Conservation (phyloP, 2,113 vertebrate species). For the Callionymus lyra region DNA sequence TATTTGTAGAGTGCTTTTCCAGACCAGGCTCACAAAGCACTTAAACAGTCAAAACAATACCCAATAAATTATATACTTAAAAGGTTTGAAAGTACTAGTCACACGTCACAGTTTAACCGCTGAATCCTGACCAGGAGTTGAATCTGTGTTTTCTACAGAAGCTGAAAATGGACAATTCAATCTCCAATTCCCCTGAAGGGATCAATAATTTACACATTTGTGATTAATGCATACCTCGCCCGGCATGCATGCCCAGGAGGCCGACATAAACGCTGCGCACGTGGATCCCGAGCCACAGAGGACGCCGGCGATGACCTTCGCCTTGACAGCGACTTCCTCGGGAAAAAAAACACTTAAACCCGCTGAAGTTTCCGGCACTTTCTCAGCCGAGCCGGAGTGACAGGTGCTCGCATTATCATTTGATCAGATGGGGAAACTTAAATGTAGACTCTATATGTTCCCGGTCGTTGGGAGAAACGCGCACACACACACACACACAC, state of each 20-base stretch:
- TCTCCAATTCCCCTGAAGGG: constrained; percentile 9
- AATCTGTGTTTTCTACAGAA: no score
- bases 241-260: constrained; percentile 8
- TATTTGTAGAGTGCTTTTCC: no score
- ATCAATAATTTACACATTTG: constrained; percentile 29
- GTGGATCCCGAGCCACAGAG: constrained; percentile 8
- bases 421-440: constrained; percentile 10
- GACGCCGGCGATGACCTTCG: constrained; percentile 29
- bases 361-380: constrained; percentile 6
- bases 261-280: constrained; percentile 2
- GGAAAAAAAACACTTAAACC: constrained; percentile 18
- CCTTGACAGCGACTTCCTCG: constrained; percentile 6
- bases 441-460: constrained; percentile 5
- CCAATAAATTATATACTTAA: no score
- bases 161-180: constrained; percentile 30
- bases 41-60: no score
- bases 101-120: no score
- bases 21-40: no score
- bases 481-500: constrained; percentile 3
- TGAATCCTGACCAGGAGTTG: no score
- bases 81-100: no score
- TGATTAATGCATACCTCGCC: constrained; percentile 23
- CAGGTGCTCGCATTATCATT: constrained; percentile 32
- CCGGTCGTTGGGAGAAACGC: constrained; percentile 9
- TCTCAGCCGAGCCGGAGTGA: constrained; percentile 5